Percentiles rank a stretch among this genome's conserved stretches.
Evolutionary conservation across 2,113 vertebrate genomes (phyloP).

Genomic region (Climacteris rufus): DNA sequence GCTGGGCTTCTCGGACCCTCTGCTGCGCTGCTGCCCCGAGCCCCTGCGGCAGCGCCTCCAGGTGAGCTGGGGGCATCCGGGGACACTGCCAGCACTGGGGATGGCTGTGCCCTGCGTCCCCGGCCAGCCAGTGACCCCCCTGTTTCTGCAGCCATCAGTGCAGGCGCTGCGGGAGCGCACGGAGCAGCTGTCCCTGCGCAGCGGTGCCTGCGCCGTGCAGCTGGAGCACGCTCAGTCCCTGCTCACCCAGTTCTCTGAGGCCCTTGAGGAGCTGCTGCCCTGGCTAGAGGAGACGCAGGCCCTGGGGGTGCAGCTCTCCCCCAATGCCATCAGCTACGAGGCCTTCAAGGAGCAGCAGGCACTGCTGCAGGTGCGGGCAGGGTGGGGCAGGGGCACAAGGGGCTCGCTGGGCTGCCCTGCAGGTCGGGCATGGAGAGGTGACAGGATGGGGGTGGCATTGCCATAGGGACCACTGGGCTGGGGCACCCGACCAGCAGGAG

Average conservation of each 20-base stretch:
- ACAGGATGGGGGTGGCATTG: rapidly evolving
- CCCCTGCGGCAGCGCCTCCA: constrained; percentile 40
- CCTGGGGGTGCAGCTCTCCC: constrained; percentile 65
- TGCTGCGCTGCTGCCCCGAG: constrained; percentile 65
- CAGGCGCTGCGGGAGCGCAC: constrained; percentile 71
- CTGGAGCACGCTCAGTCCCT: constrained; percentile 84
- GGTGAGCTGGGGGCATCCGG: constrained; percentile 29
- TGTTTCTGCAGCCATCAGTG: constrained; percentile 49
- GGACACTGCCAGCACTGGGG: rapidly evolving
- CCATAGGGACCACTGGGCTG: rapidly evolving
- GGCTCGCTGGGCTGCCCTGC: rapidly evolving
- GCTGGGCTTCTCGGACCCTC: constrained; percentile 67
- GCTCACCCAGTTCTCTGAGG: constrained; percentile 79
- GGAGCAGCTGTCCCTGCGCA: constrained; percentile 70
- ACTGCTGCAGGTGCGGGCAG: constrained; percentile 79
- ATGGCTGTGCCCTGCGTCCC: rapidly evolving
- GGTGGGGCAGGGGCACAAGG: not conserved
- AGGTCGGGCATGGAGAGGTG: not conserved
- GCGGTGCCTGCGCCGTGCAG: constrained; percentile 72
- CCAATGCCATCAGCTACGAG: constrained; percentile 72
- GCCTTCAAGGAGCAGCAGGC: constrained; percentile 85
- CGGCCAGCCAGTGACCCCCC: rapidly evolving
- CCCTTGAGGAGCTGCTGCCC: constrained; percentile 76
- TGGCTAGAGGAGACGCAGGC: constrained; percentile 82
- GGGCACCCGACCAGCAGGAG: rapidly evolving